Evolutionary conservation across 1,140 invertebrate genomes (phyloP), one percentile per base, ranked within the genome.

Genomic region (Zaprionus capensis): DNA sequence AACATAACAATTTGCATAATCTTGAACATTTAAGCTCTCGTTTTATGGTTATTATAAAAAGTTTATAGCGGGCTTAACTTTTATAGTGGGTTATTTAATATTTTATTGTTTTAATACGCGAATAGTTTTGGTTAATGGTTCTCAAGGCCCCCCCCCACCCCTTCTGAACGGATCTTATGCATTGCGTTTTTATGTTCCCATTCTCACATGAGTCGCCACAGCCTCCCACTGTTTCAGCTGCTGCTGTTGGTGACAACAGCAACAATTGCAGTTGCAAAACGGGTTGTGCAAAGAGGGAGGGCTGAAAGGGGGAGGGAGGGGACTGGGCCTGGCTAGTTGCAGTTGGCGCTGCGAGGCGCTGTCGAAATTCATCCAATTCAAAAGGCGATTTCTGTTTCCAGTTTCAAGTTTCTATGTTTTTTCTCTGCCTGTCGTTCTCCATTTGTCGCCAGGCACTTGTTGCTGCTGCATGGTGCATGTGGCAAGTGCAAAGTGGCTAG

Each of bases 291-390:
- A 7, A 12, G 26, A 5, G 63, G 22, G n/a, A 17, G 31, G n/a
- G n/a, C n/a, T n/a, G n/a, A n/a, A n/a, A 9, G 28, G 2, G 17
- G 28, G 14, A 38, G 46, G 53, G 24, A 49, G 34, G 31, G 61
- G 34, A 46, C 41, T 46, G 17, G 41, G 41, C 41, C 41, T 46
- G 41, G 41, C 41, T 20, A 51, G 59, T 62, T 46, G 12, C 55
- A 55, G 70, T 51, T 58, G 64, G 63, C 49, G 57, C 75, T 71
- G 73, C 71, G 73, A 46, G 49, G 71, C 84, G 71, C 84, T 88
- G 80, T 88, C 84, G 81, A 81, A 88, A 88, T 84, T 81, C 84
- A 88, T 88, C 88, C 69, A 81, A 82, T 88, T 82, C 55, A 81
- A 82, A 85, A 59, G 55, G 68, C 66, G 67, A 63, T 70, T 63